Percentiles rank a stretch among this genome's conserved stretches.
Evolutionary conservation across 2,797 vertebrate genomes (phyloP).

Genomic region (Aldrovandia affinis): DNA sequence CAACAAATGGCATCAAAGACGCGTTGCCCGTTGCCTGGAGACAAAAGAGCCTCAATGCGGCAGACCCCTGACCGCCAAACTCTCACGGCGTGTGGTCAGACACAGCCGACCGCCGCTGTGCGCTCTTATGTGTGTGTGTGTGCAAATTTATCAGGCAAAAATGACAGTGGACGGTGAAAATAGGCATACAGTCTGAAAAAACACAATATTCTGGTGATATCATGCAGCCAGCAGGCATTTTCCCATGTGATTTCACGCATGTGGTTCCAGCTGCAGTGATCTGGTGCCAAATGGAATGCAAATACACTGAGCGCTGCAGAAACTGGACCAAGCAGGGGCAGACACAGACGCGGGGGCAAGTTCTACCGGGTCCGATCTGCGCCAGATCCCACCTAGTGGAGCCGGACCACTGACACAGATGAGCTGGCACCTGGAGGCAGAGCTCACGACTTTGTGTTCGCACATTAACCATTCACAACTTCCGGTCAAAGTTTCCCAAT

Average conservation of each 20-base stretch:
- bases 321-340: not conserved
- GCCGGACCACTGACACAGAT: not conserved
- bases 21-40: not conserved
- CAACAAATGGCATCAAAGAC: not conserved
- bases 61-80: not conserved
- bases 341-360: too few relatives aligned
- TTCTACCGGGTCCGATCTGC: not conserved
- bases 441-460: not conserved
- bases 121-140: not conserved
- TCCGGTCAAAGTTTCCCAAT: not conserved
- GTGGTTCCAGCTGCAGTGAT: not conserved
- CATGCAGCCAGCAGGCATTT: not conserved
- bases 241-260: not conserved
- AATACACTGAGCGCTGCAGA: not conserved
- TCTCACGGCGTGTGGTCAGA: not conserved
- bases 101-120: not conserved
- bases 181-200: not conserved
- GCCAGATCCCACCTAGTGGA: not conserved
- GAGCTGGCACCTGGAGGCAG: not conserved
- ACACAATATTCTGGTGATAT: constrained; percentile 9
- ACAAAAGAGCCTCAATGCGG: not conserved
- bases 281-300: constrained; percentile 2
- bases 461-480: not conserved
- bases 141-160: not conserved
- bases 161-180: not conserved